These are phyloP conservation scores for Dexiosoma caninum DNA, from an alignment of 2,888 invertebrate species.

Conservation along the genomic window DNA sequence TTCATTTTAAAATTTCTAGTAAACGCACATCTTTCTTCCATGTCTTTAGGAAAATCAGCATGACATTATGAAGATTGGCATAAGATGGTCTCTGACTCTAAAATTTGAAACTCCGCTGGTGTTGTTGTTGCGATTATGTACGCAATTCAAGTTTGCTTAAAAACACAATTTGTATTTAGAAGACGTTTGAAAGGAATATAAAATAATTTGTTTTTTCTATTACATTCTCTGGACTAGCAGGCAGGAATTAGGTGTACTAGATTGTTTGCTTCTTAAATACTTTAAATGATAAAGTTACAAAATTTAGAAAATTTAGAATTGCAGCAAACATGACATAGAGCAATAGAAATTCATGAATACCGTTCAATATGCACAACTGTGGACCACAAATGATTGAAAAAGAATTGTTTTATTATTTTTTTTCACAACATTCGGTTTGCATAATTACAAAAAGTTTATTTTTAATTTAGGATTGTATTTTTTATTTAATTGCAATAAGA, in stretches of 20 bases:
- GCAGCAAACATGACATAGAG: no score
- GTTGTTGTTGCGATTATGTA: conserved; percentile 9
- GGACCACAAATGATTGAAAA: no score
- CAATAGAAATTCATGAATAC: no score
- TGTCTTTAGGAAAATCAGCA: conserved; percentile 46
- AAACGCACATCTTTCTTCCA: conserved; percentile 40
- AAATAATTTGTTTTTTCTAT: background rate
- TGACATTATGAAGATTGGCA: conserved; percentile 58
- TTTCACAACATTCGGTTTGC: no score
- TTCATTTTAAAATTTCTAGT: background rate
- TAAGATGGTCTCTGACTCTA: conserved; percentile 50
- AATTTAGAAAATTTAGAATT: no score
- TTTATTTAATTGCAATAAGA: no score
- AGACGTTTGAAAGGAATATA: conserved; percentile 4
- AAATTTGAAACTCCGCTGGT: background rate
- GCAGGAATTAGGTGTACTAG: background rate
- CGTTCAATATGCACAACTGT: no score
- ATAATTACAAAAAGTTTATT: no score
- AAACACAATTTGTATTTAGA: background rate
- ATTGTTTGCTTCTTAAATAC: background rate
- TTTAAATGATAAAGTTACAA: no score
- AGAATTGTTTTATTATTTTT: no score
- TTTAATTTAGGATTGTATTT: no score
- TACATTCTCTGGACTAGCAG: background rate
- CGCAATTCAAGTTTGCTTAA: background rate